phyloP scores from a whole-genome alignment of 2,113 vertebrate species.

The Semicossyphus pulcher region DNA sequence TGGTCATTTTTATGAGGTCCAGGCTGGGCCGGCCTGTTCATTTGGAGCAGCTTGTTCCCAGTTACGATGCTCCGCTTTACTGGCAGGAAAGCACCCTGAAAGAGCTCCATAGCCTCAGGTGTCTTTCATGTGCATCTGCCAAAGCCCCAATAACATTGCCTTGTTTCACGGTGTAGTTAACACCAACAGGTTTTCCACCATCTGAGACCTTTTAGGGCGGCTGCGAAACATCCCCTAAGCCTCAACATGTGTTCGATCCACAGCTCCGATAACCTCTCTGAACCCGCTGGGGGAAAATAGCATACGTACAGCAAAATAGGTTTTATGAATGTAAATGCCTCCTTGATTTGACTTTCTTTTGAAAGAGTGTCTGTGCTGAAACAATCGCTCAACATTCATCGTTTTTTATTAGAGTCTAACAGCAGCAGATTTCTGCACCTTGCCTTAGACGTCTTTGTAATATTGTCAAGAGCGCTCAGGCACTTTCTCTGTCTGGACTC shows the following conservation, averaged over 20 bases:
- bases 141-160: conserved; percentile 56
- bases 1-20: conserved; percentile 56
- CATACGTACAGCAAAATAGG: background rate
- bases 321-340: background rate
- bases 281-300: background rate
- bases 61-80: conserved; percentile 39
- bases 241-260: conserved; percentile 9
- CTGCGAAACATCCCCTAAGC: conserved; percentile 22
- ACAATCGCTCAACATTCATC: conserved; percentile 16
- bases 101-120: conserved; percentile 38
- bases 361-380: background rate
- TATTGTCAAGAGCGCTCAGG: conserved; percentile 46
- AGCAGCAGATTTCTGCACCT: conserved; percentile 19
- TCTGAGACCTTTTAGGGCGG: conserved; percentile 73
- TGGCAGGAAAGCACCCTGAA: conserved; percentile 18
- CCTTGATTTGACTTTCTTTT: background rate
- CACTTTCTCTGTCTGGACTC: conserved; percentile 43
- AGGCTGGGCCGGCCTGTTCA: conserved; percentile 49
- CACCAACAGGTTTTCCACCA: conserved; percentile 64
- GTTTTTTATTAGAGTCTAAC: conserved; percentile 23
- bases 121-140: conserved; percentile 53
- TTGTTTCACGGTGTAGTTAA: conserved; percentile 60
- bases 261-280: background rate
- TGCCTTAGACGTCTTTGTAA: conserved; percentile 39
- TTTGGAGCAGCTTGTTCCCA: conserved; percentile 60